Base-by-base conservation (phyloP, 2,888 invertebrate species). In the Bellardia pandia region DNA sequence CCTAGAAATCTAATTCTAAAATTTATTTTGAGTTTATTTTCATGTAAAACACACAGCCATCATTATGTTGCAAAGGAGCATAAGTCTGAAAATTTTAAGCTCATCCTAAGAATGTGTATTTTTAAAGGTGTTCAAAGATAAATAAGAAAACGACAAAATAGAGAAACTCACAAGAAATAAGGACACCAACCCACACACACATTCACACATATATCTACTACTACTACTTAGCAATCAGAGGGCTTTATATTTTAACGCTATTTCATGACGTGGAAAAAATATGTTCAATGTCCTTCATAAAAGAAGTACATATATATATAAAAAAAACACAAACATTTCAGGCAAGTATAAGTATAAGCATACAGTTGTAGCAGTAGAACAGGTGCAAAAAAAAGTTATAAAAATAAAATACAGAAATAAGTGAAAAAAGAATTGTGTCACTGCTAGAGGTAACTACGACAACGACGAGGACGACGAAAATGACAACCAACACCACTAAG, bases 271-370 rank as follows among this genome's bases (percentile, higher is more conserved):
- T 85, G 69, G 64, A 87, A 85, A 79, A 85, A 87, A 87, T 87
- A 82, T 87, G 81, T 75, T 87, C 78, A 87, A 82, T 87, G 87
- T 87, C 87, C 87, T 87, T 87, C 69, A 81, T 53, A 75, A 74
- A 58, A 48, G 53, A 53, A 80, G 40, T 33, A 30, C 16, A 37
- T 6, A 37, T 5, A 37, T 6, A 37, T 5, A 37, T 0, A 33
- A 33, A 72, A 37, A 78, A 74, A 66, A 48, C 33, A 75, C 53
- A 51, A 74, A 58, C 16, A 42, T 42, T 48, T 76, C 48, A 60
- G 53, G 42, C 42, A 68, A 23, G 14, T 62, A 64, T 37, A 16
- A 11, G 42, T 40, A 37, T 23, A 23, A 64, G 48, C 16, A n/a
- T 58, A 56, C 30, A 51, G 51, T 51, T 51, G 2, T 62, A n/a